Conservation (phyloP, 2,888 invertebrate genomes). For the Dryococelus australis region DNA sequence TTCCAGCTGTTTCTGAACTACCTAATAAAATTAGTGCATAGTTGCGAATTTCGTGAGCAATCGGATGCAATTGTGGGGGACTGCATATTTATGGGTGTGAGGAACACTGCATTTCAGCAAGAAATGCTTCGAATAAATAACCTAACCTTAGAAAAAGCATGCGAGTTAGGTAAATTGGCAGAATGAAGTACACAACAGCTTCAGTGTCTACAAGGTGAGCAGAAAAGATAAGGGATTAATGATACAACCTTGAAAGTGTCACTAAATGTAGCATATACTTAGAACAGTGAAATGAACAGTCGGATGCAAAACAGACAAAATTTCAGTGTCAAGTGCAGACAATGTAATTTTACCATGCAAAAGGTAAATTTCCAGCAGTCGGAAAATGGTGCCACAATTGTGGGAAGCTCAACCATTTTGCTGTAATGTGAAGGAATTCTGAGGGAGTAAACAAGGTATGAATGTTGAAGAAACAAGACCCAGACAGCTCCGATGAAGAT, state of each 20-base stretch:
- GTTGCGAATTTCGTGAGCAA: background rate
- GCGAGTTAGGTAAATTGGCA: too few species aligned
- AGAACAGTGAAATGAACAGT: background rate
- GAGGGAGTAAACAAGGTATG: background rate
- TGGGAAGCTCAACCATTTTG: too few species aligned
- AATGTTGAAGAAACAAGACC: background rate
- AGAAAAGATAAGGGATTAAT: background rate
- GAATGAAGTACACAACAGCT: too few species aligned
- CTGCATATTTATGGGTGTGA: constrained; percentile 1
- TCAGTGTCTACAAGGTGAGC: background rate
- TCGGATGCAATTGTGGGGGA: background rate
- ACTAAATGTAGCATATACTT: too few species aligned
- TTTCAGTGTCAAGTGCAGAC: background rate
- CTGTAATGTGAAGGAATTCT: background rate
- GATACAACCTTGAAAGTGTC: background rate
- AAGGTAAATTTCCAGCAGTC: background rate
- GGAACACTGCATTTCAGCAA: too few species aligned
- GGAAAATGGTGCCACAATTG: background rate
- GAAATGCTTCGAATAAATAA: too few species aligned
- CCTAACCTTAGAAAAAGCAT: too few species aligned
- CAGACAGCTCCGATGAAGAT: background rate
- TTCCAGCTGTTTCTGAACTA: background rate
- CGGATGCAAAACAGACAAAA: background rate
- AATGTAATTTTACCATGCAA: background rate
- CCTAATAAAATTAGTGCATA: background rate